phyloP scores from a whole-genome alignment of 92 coral and sea anemone species.

The Anthopleura xanthogrammica region DNA sequence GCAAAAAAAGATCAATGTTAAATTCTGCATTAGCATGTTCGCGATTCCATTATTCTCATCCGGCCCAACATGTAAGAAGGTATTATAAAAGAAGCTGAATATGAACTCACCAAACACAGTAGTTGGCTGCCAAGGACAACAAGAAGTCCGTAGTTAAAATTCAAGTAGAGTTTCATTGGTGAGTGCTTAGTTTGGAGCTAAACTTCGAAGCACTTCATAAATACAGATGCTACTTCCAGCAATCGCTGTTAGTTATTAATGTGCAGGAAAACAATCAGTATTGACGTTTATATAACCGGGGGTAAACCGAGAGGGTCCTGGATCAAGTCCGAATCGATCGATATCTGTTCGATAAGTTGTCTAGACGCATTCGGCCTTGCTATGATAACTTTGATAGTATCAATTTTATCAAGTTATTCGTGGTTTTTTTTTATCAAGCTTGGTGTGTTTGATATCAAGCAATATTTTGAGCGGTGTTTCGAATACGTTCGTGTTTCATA shows the following conservation, averaged over 20 bases:
- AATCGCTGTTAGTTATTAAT: background rate
- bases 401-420: no score
- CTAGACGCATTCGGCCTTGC: no score
- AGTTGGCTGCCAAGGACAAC: background rate
- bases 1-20: background rate
- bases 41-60: background rate
- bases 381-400: no score
- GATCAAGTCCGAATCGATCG: background rate
- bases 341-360: background rate
- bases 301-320: background rate
- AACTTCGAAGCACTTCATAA: constrained; percentile 26
- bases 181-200: constrained; percentile 20
- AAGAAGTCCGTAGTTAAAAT: background rate
- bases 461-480: no score
- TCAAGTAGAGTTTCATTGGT: background rate
- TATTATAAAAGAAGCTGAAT: background rate
- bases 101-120: background rate
- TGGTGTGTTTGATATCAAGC: no score
- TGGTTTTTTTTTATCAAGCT: no score
- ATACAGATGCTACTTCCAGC: background rate
- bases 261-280: background rate
- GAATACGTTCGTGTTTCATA: no score
- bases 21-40: background rate
- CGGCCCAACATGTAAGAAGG: no score
- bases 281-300: background rate